Percentiles rank a stretch among this genome's conserved stretches.
phyloP scores from a whole-genome alignment of 2,797 vertebrate genomes.

The Naso thynnoides region DNA sequence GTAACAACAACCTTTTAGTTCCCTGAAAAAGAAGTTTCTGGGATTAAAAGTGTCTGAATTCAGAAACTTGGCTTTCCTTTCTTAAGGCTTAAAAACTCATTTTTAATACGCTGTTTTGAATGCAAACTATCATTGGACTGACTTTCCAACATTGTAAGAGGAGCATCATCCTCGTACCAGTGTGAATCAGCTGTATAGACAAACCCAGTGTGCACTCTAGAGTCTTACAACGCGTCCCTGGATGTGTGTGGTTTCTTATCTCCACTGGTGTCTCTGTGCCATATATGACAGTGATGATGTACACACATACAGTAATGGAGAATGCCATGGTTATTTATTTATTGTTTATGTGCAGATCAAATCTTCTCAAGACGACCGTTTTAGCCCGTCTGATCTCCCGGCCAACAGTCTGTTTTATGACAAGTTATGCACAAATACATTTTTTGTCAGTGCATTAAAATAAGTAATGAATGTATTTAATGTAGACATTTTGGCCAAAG shows the following conservation, averaged over 20 bases:
- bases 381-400: conserved; percentile 62
- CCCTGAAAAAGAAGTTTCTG: no score
- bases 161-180: conserved; percentile 14
- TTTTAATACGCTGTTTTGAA: conserved; percentile 9
- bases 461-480: conserved; percentile 74
- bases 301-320: conserved; percentile 46
- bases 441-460: conserved; percentile 66
- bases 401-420: conserved; percentile 59
- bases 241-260: conserved; percentile 54
- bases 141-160: conserved; percentile 25
- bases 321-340: conserved; percentile 68
- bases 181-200: conserved; percentile 48
- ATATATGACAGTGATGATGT: conserved; percentile 37
- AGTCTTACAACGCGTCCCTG: conserved; percentile 80
- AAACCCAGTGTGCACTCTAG: conserved; percentile 76
- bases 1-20: no score
- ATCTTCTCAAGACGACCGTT: conserved; percentile 62
- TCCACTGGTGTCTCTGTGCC: conserved; percentile 56
- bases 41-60: no score
- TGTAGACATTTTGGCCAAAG: conserved; percentile 60
- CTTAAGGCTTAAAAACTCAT: conserved; percentile 27
- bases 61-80: conserved; percentile 15
- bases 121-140: conserved; percentile 25
- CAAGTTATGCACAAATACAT: conserved; percentile 69
- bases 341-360: conserved; percentile 67